Evolutionary conservation across 1,140 invertebrate genomes (phyloP).

Genomic region (Diplogasteroides magnus): DNA sequence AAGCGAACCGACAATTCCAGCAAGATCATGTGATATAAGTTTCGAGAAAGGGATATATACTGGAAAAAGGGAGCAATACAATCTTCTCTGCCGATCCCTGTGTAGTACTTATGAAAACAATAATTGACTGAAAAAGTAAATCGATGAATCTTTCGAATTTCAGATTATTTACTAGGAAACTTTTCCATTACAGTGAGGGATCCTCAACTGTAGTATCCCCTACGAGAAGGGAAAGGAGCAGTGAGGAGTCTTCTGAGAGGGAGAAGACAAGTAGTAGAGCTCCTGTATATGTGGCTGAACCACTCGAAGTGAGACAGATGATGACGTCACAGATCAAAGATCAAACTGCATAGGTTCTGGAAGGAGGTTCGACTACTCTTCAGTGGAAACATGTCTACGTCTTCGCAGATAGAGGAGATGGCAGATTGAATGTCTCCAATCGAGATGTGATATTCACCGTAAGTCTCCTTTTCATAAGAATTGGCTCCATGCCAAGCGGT

Average conservation of each 20-base stretch:
- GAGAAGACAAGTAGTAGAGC: not conserved
- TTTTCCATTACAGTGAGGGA: not conserved
- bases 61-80: too few species aligned
- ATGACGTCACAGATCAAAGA: not conserved
- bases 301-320: constrained; percentile 15
- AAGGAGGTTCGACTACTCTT: constrained; percentile 30
- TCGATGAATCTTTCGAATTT: too few species aligned
- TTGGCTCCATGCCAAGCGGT: too few species aligned
- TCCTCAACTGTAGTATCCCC: not conserved
- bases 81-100: too few species aligned
- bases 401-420: constrained; percentile 24
- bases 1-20: too few species aligned
- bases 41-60: too few species aligned
- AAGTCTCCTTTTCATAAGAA: not conserved
- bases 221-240: not conserved
- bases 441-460: constrained; percentile 31
- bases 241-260: not conserved
- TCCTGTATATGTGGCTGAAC: constrained; percentile 25
- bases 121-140: too few species aligned
- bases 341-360: constrained; percentile 20
- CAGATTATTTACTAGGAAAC: not conserved
- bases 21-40: too few species aligned
- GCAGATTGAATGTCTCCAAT: constrained; percentile 25
- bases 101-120: too few species aligned
- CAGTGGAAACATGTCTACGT: constrained; percentile 37